Evolutionary conservation across 2,888 invertebrate genomes (phyloP).

Genomic region (Platycheirus albimanus): DNA sequence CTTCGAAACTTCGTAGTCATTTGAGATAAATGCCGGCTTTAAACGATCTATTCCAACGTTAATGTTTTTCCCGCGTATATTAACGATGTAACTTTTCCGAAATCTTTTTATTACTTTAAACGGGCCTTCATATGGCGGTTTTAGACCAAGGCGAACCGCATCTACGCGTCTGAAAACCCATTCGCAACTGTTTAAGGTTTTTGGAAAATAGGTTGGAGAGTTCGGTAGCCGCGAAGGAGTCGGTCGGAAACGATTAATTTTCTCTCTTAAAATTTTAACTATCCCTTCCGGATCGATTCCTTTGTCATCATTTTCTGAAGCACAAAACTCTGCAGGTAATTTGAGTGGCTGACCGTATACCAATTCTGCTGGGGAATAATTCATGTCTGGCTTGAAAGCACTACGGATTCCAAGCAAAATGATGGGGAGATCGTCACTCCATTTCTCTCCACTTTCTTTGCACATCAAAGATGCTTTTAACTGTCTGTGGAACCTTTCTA

Average conservation of each 20-base stretch:
- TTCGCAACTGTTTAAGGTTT: neutral
- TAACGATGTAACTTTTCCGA: neutral
- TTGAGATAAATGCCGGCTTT: neutral
- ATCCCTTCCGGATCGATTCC: no score
- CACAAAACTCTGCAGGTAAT: neutral
- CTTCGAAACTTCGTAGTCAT: no score
- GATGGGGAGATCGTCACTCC: conserved; percentile 34
- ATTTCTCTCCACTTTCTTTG: conserved; percentile 1
- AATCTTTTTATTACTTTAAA: neutral
- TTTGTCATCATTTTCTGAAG: neutral
- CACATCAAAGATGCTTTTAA: conserved; percentile 14
- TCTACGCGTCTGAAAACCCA: neutral
- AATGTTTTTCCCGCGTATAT: neutral
- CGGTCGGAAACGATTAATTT: neutral
- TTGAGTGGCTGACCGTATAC: conserved; percentile 23
- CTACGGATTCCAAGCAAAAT: conserved; percentile 40
- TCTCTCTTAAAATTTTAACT: no score
- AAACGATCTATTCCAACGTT: neutral
- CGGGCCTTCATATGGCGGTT: neutral
- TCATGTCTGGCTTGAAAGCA: conserved; percentile 26
- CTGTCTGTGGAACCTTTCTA: conserved; percentile 38
- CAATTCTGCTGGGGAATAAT: no score
- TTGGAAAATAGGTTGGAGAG: neutral
- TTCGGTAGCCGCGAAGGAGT: neutral
- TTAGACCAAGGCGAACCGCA: neutral